A percentile compares a stretch with the other conserved stretches of the same genome.
Conservation (phyloP, 2,113 vertebrate genomes). For the Regulus satrapa region DNA sequence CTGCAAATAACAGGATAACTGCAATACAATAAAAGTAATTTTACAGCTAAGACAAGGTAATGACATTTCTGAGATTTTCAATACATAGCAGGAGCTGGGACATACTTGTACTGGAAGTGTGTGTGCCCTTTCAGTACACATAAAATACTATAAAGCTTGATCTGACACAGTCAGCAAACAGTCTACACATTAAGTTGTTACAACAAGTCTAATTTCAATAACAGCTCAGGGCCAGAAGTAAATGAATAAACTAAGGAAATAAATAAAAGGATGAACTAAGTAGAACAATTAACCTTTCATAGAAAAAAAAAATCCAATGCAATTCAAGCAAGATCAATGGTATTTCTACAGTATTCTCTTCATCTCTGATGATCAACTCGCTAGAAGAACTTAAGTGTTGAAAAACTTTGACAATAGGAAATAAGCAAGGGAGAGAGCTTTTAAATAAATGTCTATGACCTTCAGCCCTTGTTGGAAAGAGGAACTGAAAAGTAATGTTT, state of each 20-base stretch:
- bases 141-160: neutral
- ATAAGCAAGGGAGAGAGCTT: neutral
- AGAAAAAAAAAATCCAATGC: neutral
- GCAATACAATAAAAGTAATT: conserved; percentile 43
- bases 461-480: neutral
- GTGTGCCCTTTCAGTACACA: conserved; percentile 3
- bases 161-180: neutral
- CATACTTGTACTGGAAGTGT: neutral
- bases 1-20: neutral
- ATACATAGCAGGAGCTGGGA: neutral
- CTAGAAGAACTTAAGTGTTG: neutral
- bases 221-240: neutral
- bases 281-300: neutral
- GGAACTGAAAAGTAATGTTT: neutral
- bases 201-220: conserved; percentile 12
- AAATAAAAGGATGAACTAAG: conserved; percentile 20
- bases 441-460: neutral
- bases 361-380: neutral
- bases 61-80: conserved; percentile 27
- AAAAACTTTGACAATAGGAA: neutral
- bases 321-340: neutral
- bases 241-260: conserved; percentile 49
- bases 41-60: conserved; percentile 42
- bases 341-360: neutral
- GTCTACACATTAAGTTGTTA: neutral